Percentiles rank a stretch among this genome's conserved stretches.
Evolutionary conservation across 2,113 vertebrate species (phyloP).

Genomic region (Bujurquina vittata): DNA sequence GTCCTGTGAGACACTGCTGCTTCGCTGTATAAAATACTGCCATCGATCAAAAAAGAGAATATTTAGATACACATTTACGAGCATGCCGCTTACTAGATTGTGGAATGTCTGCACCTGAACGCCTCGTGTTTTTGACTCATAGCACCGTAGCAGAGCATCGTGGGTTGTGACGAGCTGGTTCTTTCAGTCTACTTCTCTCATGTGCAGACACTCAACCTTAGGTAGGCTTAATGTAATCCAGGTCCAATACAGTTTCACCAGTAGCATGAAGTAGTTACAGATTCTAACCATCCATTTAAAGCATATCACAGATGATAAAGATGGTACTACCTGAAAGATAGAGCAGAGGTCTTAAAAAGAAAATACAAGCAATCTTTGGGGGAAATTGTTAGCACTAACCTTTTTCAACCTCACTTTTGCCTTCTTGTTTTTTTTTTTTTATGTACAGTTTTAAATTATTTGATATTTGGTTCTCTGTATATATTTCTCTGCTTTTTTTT

Average conservation of each 20-base stretch:
- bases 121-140: conserved; percentile 22
- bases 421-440: conserved; percentile 71
- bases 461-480: conserved; percentile 62
- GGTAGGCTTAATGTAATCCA: conserved; percentile 7
- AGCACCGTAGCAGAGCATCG: conserved; percentile 41
- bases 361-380: conserved; percentile 1
- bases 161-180: not conserved
- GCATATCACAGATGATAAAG: conserved; percentile 3
- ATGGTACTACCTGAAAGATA: not conserved
- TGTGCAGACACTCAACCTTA: conserved; percentile 38
- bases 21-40: conserved; percentile 64
- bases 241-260: conserved; percentile 25
- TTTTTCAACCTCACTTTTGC: conserved; percentile 71
- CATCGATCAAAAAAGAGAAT: conserved; percentile 37
- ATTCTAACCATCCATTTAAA: conserved; percentile 29
- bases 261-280: conserved; percentile 61
- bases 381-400: conserved; percentile 48
- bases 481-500: conserved; percentile 47
- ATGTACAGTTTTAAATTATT: conserved; percentile 83
- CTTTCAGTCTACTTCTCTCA: not conserved
- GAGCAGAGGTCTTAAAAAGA: not conserved
- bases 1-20: conserved; percentile 36
- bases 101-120: conserved; percentile 57
- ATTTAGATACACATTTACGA: conserved; percentile 53
- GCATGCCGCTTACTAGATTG: conserved; percentile 76